Evolutionary conservation across 2,113 vertebrate species (phyloP), one percentile per base, ranked within the genome.

Genomic region (Sinocyclocheilus anophthalmus): DNA sequence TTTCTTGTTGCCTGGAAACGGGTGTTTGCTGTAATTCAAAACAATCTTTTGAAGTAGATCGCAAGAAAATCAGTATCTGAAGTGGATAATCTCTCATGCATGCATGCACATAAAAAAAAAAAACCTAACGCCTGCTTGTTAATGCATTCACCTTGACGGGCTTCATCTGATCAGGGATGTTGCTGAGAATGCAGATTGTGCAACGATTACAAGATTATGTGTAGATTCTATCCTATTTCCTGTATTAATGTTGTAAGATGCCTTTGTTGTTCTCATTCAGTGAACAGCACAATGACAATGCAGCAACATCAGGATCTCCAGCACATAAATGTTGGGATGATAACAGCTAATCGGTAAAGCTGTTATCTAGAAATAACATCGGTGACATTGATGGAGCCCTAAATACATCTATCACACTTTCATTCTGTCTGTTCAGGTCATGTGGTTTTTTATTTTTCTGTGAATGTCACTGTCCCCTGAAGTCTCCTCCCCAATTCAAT

Each of bases 401-500:
- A 42, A 67, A 82, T 42, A 42, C 26, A 57, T 63, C 85, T 67
- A 24, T 80, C 53, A 50, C 42, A 33, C 45, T 11, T 39, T 63
- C 4, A 39, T 79, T 42, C 16, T 76, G n/a, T 84, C 69, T 30
- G 33, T 83, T 86, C 14, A 14, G 59, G 39, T 86, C 50, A 59
- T 30, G 55, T 80, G 61, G 37, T 67, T 79, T 45, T 45, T 65
- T 57, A 73, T 76, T 65, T 86, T 83, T 73, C 69, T 14, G 5
- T 69, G 69, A 84, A 84, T 55, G 24, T 55, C 77, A 70, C 24
- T 18, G 61, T 45, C 14, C 76, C 59, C 80, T 55, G 55, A 65
- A 86, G 69, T 88, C 83, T 82, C 83, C 77, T 85, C 84, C 59
- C 55, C 45, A 79, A 84, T 77, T 88, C 88, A 84, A 88, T 88